phyloP scores from a whole-genome alignment of 2,113 vertebrate genomes.

The Ceratotherium simum region DNA sequence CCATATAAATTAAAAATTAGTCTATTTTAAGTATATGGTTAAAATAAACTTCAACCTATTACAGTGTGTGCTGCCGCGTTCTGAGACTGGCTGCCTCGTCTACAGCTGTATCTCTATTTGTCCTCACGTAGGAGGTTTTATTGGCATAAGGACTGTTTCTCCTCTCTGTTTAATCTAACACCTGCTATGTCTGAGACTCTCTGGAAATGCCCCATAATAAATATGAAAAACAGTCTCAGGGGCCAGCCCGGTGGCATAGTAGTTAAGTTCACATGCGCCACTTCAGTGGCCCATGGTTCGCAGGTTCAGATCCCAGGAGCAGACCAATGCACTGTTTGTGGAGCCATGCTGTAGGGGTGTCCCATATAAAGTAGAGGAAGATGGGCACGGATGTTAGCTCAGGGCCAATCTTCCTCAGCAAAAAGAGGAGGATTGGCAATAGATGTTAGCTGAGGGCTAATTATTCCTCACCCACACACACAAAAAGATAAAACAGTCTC shows the following conservation, averaged over 20 bases:
- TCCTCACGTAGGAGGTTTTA: neutral
- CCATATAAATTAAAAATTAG: neutral
- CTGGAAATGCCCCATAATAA: conserved; percentile 49
- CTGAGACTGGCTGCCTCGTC: neutral
- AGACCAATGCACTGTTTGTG: no score
- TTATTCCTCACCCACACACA: no score
- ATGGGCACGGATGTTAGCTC: no score
- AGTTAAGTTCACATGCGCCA: no score
- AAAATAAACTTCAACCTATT: neutral
- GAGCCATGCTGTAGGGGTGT: no score
- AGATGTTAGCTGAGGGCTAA: no score
- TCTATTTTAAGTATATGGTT: neutral
- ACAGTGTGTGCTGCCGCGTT: neutral
- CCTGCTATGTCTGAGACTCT: neutral
- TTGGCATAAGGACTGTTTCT: neutral
- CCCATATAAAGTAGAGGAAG: no score
- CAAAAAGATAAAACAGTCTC: conserved; percentile 15
- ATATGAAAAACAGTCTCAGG: conserved; percentile 50
- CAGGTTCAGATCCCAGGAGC: no score
- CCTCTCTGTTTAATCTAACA: conserved; percentile 48
- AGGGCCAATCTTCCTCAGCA: no score
- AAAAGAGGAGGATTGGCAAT: no score
- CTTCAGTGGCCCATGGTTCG: no score
- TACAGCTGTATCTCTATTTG: neutral
- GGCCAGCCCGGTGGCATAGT: no score